phyloP scores from a whole-genome alignment of 2,888 invertebrate genomes.

The Creontiades dilutus region DNA sequence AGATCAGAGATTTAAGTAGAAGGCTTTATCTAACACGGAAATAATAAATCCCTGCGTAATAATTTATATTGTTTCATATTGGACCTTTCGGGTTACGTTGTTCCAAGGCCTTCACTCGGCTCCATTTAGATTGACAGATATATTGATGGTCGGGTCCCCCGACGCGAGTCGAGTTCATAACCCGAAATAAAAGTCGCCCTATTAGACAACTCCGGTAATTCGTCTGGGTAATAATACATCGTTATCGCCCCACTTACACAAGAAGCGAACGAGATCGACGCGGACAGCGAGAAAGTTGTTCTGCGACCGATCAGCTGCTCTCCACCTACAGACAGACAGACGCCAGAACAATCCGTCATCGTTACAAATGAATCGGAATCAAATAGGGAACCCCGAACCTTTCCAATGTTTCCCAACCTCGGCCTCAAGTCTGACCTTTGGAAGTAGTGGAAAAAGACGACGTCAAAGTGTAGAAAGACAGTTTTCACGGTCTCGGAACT shows the following conservation, averaged over 20 bases:
- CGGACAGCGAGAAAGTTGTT: constrained; percentile 26
- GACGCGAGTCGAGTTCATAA: not conserved
- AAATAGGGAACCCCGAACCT: not conserved
- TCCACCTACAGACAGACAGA: constrained; percentile 2
- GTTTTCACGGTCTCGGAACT: constrained; percentile 7
- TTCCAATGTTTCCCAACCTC: not conserved
- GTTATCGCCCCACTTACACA: constrained; percentile 14
- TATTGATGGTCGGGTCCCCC: not conserved
- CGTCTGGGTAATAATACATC: not conserved
- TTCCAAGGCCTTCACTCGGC: not conserved
- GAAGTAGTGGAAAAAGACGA: not conserved
- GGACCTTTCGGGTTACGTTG: no score
- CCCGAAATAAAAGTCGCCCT: not conserved
- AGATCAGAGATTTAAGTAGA: no score
- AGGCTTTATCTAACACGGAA: no score
- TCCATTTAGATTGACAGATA: not conserved
- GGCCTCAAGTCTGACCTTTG: constrained; percentile 10
- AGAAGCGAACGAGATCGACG: not conserved
- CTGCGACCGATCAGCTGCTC: not conserved
- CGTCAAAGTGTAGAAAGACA: not conserved
- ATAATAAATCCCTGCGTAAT: no score
- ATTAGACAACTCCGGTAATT: constrained; percentile 12
- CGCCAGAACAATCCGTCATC: constrained; percentile 32
- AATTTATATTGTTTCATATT: no score
- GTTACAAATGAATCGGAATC: constrained; percentile 19